Conservation (phyloP, 2,888 invertebrate species). For the Criorhina ranunculi region DNA sequence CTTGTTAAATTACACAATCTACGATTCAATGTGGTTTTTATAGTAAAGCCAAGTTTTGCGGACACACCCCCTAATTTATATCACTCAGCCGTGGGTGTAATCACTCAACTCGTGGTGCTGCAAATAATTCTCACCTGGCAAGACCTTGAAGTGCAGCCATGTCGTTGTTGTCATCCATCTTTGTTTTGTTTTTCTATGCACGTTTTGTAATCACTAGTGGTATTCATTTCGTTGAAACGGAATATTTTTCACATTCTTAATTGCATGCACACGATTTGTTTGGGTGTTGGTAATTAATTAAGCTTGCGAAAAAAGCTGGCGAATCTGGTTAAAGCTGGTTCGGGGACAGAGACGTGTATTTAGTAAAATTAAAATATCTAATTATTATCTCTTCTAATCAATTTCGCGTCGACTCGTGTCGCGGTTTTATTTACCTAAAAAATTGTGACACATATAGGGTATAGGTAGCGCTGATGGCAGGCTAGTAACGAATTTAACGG, state of each 20-base stretch:
- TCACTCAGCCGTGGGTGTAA: slow-evolving; percentile 53
- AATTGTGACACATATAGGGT: not conserved
- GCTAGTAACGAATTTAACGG: no score
- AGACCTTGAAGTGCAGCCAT: slow-evolving; percentile 69
- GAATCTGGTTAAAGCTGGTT: slow-evolving; percentile 42
- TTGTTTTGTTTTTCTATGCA: slow-evolving; percentile 34
- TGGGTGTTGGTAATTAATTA: slow-evolving; percentile 71
- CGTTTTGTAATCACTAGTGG: slow-evolving; percentile 58
- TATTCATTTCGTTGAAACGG: slow-evolving; percentile 9
- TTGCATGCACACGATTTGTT: slow-evolving; percentile 71
- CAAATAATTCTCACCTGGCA: slow-evolving; percentile 57
- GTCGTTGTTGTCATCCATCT: slow-evolving; percentile 63
- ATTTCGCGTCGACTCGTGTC: slow-evolving; percentile 25
- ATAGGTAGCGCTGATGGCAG: no score
- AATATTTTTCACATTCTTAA: slow-evolving; percentile 58
- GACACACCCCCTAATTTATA: slow-evolving; percentile 58
- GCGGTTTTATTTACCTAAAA: not conserved
- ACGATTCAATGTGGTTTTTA: slow-evolving; percentile 5
- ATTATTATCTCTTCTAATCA: slow-evolving; percentile 38
- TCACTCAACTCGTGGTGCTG: slow-evolving; percentile 41
- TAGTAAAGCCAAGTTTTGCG: slow-evolving; percentile 25
- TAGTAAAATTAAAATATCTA: slow-evolving; percentile 22
- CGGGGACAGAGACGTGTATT: slow-evolving; percentile 12
- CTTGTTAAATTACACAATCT: slow-evolving; percentile 49
- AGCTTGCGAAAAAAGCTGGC: slow-evolving; percentile 29